Base-by-base conservation (phyloP, 2,797 vertebrate genomes). In the Podarcis lilfordi region DNA sequence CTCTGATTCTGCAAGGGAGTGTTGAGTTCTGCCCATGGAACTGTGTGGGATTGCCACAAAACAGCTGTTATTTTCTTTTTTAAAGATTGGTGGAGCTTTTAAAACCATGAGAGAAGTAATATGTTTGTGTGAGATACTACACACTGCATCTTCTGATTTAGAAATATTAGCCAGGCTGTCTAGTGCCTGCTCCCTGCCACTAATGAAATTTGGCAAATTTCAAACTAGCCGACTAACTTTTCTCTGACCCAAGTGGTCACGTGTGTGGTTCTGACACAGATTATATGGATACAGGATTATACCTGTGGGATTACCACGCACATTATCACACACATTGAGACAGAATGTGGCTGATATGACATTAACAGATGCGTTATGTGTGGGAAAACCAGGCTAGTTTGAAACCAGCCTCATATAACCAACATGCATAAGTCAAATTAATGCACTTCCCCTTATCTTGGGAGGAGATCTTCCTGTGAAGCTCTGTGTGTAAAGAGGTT, bases 101-200 rank as follows among this genome's bases (percentile, higher is more conserved):
- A 43, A 77, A 64, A 77, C 43, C 23, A n/a, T 7, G 37, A 25
- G 23, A 37, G 40, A 7, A n/a, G 13, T 29, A 19, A 77, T 21
- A 32, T 86, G 37, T 59, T 27, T 79, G 40, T 87, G 25, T 0
- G 5, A 68, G 15, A 82, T n/a, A 69, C 88, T 6, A 77, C 29
- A 15, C 90, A 15, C 35, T 72, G 69, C 29, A 89, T 2, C 72
- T 85, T 69, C 15, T 0, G 0, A 86, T 87, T 86, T 88, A 80
- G 87, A 82, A 89, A 71, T 27, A 92, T 50, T 50, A 86, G 75
- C n/a, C 4, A 81, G 5, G 5, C 10, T 64, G 27, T 68, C 11
- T 43, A n/a, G 1, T 45, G 8, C 37, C 37, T 66, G 37, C 23
- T 8, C 9, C 3, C 21, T 45, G 23, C 15, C 43, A 3, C 21